Conservation (phyloP, 2,113 vertebrate genomes). For the Toxostoma redivivum region DNA sequence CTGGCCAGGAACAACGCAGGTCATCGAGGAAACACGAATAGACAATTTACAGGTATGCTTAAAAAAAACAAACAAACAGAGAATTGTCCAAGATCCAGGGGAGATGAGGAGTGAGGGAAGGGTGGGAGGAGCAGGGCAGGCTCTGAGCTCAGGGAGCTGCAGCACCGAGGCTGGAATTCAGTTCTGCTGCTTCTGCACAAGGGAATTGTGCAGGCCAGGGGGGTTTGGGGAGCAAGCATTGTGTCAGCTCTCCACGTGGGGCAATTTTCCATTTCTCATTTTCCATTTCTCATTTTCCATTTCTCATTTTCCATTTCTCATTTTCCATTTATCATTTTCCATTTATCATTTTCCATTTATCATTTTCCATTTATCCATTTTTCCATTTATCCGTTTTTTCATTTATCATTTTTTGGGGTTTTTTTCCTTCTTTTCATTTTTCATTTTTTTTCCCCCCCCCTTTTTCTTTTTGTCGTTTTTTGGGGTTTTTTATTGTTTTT, state of each 20-base stretch:
- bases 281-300: neutral
- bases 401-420: neutral
- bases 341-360: neutral
- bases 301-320: too few relatives aligned
- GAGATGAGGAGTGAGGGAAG: fast-evolving
- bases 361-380: neutral
- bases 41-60: conserved; percentile 80
- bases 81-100: neutral
- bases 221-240: neutral
- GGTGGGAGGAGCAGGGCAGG: neutral
- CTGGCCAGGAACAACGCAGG: conserved; percentile 86
- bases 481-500: too few relatives aligned
- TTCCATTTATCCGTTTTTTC: too few relatives aligned
- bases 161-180: neutral
- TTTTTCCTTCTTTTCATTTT: too few relatives aligned
- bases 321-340: too few relatives aligned
- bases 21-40: conserved; percentile 83
- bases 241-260: neutral
- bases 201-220: neutral
- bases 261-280: neutral
- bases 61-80: too few relatives aligned
- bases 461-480: too few relatives aligned
- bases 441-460: too few relatives aligned
- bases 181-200: fast-evolving
- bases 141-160: neutral